These are phyloP conservation scores for Aselliscus stoliczkanus DNA, from an alignment of 2,797 vertebrate genomes.

Conservation along the genomic window DNA sequence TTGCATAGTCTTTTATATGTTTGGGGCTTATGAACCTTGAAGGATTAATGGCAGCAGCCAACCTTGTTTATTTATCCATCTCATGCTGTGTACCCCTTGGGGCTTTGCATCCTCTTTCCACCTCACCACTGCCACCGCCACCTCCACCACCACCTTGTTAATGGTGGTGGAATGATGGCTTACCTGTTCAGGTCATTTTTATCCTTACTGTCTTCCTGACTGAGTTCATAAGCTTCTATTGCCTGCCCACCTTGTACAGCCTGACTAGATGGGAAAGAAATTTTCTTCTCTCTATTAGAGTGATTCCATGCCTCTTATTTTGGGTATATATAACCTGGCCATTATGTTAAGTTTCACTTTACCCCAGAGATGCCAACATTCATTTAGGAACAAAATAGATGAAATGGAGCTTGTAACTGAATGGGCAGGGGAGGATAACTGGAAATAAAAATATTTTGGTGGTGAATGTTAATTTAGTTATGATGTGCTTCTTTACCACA, in stretches of 20 bases:
- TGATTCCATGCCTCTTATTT: not conserved
- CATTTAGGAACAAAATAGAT: not conserved
- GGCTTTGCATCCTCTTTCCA: not conserved
- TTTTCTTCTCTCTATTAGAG: not conserved
- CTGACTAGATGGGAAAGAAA: not conserved
- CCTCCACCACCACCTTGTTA: not conserved
- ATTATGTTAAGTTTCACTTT: not conserved
- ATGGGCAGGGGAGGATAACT: not conserved
- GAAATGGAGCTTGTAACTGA: not conserved
- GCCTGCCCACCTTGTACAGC: not conserved
- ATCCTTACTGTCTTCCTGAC: not conserved
- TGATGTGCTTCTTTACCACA: not conserved
- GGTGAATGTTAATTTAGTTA: not conserved
- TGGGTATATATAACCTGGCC: not conserved
- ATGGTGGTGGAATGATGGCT: not conserved
- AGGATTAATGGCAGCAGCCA: not conserved
- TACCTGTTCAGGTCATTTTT: not conserved
- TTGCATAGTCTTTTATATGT: not conserved
- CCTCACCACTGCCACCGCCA: not conserved
- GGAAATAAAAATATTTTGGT: conserved; percentile 1
- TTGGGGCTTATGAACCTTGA: not conserved
- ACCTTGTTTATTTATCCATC: not conserved
- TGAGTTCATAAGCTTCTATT: not conserved
- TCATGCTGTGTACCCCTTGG: not conserved
- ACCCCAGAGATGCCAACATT: not conserved